phyloP scores from a whole-genome alignment of 2,888 invertebrate species.

The Atethmia centrago region DNA sequence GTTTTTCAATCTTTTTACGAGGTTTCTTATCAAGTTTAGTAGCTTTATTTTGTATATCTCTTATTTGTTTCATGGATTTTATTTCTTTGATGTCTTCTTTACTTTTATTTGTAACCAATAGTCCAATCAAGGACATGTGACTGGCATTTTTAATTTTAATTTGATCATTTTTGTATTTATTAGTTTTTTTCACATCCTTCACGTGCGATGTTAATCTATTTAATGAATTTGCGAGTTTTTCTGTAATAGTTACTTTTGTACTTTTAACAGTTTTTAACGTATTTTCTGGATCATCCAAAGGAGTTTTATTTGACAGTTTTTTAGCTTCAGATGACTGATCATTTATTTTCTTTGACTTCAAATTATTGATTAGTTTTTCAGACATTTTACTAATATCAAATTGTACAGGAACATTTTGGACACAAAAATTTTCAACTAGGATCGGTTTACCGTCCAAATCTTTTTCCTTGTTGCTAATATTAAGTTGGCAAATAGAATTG shows the following conservation, averaged over 20 bases:
- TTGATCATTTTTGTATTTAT: slow-evolving; percentile 42
- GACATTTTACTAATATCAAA: slow-evolving; percentile 31
- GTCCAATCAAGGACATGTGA: slow-evolving; percentile 10
- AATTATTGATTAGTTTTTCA: slow-evolving; percentile 26
- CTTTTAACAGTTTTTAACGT: background rate
- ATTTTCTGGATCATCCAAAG: slow-evolving; percentile 7
- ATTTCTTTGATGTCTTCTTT: slow-evolving; percentile 9
- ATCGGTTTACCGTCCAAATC: background rate
- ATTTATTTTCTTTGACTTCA: slow-evolving; percentile 19
- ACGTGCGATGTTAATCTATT: slow-evolving; percentile 12
- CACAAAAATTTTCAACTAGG: background rate
- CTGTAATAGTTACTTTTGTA: background rate
- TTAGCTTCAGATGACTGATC: slow-evolving; percentile 8
- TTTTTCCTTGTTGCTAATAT: background rate
- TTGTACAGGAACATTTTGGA: slow-evolving; percentile 20
- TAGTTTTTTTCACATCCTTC: slow-evolving; percentile 44
- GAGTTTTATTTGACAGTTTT: background rate
- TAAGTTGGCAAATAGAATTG: background rate
- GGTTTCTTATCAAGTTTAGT: slow-evolving; percentile 16
- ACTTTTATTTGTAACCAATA: slow-evolving; percentile 16
- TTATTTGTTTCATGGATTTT: slow-evolving; percentile 11
- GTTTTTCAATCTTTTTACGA: slow-evolving; percentile 19
- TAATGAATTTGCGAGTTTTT: background rate
- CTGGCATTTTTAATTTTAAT: background rate
- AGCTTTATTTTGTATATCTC: slow-evolving; percentile 12